These are phyloP conservation scores for Ploceus nigricollis DNA, from an alignment of 2,113 vertebrate genomes.

Conservation along the genomic window DNA sequence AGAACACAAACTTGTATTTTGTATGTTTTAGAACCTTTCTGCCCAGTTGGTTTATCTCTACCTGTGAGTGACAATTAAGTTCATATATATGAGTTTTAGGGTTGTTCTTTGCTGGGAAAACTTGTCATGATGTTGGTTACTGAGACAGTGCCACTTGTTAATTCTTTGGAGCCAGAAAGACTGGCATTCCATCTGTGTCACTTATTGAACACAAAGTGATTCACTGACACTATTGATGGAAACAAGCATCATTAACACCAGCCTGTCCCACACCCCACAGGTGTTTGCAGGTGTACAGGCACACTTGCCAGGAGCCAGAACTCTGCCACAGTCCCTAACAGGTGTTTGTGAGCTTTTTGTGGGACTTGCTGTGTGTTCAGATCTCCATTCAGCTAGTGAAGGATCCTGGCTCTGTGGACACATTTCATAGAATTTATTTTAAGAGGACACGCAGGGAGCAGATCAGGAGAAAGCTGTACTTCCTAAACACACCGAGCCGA, in stretches of 20 bases:
- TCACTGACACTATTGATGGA: not conserved
- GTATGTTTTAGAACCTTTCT: not conserved
- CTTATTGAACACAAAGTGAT: not conserved
- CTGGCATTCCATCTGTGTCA: not conserved
- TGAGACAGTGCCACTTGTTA: not conserved
- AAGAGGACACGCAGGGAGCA: not conserved
- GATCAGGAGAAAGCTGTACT: not conserved
- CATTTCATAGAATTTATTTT: not conserved
- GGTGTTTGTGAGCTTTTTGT: not conserved
- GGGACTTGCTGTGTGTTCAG: not conserved
- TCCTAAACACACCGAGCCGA: not conserved
- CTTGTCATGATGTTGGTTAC: not conserved
- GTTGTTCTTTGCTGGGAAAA: not conserved
- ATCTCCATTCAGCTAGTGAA: not conserved
- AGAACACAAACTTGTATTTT: not conserved
- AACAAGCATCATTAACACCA: not conserved
- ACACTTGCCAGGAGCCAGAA: not conserved
- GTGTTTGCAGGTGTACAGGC: rapidly evolving
- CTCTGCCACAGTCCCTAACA: rapidly evolving
- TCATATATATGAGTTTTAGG: not conserved
- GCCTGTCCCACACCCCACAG: not conserved
- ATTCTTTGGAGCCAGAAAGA: not conserved
- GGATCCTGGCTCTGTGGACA: not conserved
- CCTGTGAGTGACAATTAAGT: not conserved
- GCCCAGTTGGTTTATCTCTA: not conserved